Base-by-base conservation (phyloP, 1,140 invertebrate species). In the Geopemphigus sp. region DNA sequence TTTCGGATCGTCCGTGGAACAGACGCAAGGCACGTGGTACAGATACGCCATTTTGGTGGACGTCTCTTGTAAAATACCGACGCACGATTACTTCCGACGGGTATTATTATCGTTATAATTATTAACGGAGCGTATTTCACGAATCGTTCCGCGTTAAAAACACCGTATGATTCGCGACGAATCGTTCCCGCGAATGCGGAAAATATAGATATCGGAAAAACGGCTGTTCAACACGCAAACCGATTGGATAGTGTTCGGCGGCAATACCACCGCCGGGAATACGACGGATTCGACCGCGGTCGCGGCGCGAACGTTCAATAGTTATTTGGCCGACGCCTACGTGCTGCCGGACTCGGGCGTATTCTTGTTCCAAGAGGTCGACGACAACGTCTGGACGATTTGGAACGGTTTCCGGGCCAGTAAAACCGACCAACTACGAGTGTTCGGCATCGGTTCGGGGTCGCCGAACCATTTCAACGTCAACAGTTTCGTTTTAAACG, bases 381-480 rank as follows among this genome's bases (percentile, higher is more conserved):
- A 22, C 12, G 6, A 54, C 11, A 24, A 32, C 24, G 8, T n/a
- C 32, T 73, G 70, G 70, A 50, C 54, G 19, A 73, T 73, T 14
- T 73, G 70, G 70, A 73, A 22, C 8, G 70, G 70, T 17, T 73
- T 73, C 11, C 70, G 70, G 14, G 24, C 50, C 0, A 73, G 47
- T 56, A 73, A 73, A 54, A 29, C 26, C 6, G 50, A 29, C n/a
- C n/a, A 22, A 0, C 54, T 73, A 6, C 15, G 19, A 29, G 70
- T 73, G 1, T 56, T 56, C 4, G 29, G 32, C 29, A 73, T 29
- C 3, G 70, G 70, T 19, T 6, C 14, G 12, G 50, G 6, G 39
- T 45, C 22, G 6, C 29, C 70, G 19, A 17, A 26, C 6, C 3
- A 73, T 54, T 11, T 24, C 3, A 32, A 26, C 0, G 24, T 29